Percentiles rank a stretch among this genome's conserved stretches.
Conservation (phyloP, 2,113 vertebrate species). For the Danionella cerebrum region DNA sequence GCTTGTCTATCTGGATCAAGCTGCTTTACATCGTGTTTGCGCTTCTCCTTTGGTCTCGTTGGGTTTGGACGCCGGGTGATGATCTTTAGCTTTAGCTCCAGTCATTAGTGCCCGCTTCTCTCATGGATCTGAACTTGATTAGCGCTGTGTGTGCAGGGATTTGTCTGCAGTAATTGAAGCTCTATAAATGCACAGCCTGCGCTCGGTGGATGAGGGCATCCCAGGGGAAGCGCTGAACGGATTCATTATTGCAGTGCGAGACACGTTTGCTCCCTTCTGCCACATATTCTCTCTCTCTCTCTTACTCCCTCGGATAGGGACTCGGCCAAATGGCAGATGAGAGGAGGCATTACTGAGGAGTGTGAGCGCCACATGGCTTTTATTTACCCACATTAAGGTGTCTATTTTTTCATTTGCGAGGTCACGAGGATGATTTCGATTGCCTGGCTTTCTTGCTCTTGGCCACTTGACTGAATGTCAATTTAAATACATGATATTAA, state of each 20-base stretch:
- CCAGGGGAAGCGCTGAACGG: slow-evolving; percentile 44
- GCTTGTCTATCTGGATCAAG: slow-evolving; percentile 12
- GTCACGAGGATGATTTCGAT: background rate
- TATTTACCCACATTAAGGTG: slow-evolving; percentile 6
- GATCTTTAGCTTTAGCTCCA: slow-evolving; percentile 49
- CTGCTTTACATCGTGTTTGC: slow-evolving; percentile 2
- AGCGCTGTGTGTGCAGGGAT: slow-evolving; percentile 42
- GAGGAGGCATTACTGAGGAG: slow-evolving; percentile 1
- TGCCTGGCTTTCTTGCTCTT: background rate
- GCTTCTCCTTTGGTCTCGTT: background rate
- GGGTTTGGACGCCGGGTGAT: slow-evolving; percentile 40
- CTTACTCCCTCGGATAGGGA: background rate
- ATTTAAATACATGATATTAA: background rate
- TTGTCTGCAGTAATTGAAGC: slow-evolving; percentile 43
- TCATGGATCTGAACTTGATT: slow-evolving; percentile 37
- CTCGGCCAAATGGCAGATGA: background rate
- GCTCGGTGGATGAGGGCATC: slow-evolving; percentile 35
- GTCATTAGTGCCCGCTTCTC: slow-evolving; percentile 45
- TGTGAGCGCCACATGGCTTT: background rate
- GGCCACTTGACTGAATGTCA: background rate
- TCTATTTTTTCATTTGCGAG: background rate
- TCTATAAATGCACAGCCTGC: slow-evolving; percentile 10
- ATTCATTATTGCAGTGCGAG: slow-evolving; percentile 46
- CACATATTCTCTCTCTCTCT: slow-evolving; percentile 36
- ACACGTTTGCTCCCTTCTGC: slow-evolving; percentile 43